These are phyloP conservation scores for Odontocerum albicorne DNA, from an alignment of 2,888 invertebrate genomes.

Conservation along the genomic window DNA sequence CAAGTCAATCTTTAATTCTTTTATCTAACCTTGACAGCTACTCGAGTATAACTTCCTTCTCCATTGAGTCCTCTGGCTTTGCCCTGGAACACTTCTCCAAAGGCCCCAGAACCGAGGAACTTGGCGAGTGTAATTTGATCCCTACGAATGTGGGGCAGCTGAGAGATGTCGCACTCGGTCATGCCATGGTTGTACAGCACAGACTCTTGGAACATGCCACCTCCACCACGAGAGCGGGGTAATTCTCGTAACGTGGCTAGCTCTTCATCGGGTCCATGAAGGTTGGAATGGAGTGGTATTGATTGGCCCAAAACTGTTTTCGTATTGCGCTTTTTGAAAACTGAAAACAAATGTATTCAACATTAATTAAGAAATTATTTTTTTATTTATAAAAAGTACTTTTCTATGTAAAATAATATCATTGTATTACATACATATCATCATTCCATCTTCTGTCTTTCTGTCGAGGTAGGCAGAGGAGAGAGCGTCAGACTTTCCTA, in stretches of 20 bases:
- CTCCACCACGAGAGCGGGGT: conserved; percentile 50
- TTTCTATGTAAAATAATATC: neutral
- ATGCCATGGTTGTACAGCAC: conserved; percentile 69
- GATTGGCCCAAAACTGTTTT: conserved; percentile 63
- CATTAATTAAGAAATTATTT: too few species aligned
- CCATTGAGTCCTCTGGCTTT: conserved; percentile 70
- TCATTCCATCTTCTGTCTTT: too few species aligned
- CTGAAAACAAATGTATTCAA: conserved; percentile 47
- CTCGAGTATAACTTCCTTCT: conserved; percentile 65
- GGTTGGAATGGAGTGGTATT: conserved; percentile 47
- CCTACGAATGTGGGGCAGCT: conserved; percentile 82
- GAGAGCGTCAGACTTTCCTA: too few species aligned
- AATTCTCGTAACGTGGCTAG: conserved; percentile 84
- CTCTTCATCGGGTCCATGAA: conserved; percentile 75
- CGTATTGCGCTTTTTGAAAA: conserved; percentile 69
- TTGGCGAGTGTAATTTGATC: conserved; percentile 85
- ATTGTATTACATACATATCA: too few species aligned
- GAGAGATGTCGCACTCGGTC: conserved; percentile 74
- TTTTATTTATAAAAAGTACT: too few species aligned
- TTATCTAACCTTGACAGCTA: conserved; percentile 82
- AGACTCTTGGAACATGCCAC: conserved; percentile 71
- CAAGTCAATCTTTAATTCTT: too few species aligned
- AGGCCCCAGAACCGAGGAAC: conserved; percentile 94
- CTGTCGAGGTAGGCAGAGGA: too few species aligned
- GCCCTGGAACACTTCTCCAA: conserved; percentile 97